Percentiles rank a stretch among this genome's conserved stretches.
phyloP scores from a whole-genome alignment of 2,888 invertebrate species.

The Malacosoma neustria region DNA sequence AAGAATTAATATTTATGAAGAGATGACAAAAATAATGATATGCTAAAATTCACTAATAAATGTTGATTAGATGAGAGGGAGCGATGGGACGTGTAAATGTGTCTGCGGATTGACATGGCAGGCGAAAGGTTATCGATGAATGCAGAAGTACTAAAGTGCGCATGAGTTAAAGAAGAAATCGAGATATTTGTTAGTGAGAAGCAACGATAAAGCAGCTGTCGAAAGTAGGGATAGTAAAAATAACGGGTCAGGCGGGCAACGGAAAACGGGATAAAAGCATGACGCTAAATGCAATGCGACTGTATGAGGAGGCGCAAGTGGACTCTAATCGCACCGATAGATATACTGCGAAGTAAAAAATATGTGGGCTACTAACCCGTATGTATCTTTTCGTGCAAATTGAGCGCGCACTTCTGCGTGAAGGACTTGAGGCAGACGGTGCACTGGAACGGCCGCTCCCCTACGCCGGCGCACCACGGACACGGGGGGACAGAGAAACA shows the following conservation, averaged over 20 bases:
- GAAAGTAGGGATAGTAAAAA: conserved; percentile 45
- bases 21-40: conserved; percentile 54
- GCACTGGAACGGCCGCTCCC: conserved; percentile 77
- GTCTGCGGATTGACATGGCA: conserved; percentile 39
- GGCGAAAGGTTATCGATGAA: conserved; percentile 39
- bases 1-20: conserved; percentile 69
- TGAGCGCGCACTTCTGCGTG: conserved; percentile 78
- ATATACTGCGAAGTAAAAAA: conserved; percentile 53
- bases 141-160: conserved; percentile 67
- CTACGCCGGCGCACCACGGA: conserved; percentile 56
- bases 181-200: conserved; percentile 61
- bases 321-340: conserved; percentile 54
- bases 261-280: conserved; percentile 66
- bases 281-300: conserved; percentile 62
- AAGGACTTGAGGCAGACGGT: conserved; percentile 78
- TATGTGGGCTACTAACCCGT: conserved; percentile 77
- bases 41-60: conserved; percentile 43
- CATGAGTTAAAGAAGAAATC: conserved; percentile 48
- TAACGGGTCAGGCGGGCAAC: conserved; percentile 68
- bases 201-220: conserved; percentile 66
- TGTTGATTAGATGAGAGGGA: conserved; percentile 41
- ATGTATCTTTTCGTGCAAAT: conserved; percentile 78
- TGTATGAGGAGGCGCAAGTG: conserved; percentile 41
- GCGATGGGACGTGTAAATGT: conserved; percentile 30
- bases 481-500: conserved; percentile 71